Evolutionary conservation across 2,888 invertebrate species (phyloP), one percentile per base, ranked within the genome.

Genomic region (Trissoscelio sp.): DNA sequence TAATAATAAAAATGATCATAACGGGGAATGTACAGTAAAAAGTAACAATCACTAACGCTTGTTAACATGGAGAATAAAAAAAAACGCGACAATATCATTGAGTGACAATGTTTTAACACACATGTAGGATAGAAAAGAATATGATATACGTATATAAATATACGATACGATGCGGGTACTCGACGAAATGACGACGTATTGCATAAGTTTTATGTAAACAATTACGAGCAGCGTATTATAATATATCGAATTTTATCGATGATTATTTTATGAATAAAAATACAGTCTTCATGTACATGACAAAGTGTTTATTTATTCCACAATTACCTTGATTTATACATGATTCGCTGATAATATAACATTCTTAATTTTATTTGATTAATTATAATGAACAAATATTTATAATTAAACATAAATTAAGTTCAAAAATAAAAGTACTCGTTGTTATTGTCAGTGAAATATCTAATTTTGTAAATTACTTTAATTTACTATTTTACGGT

Each of bases 221-320:
- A 79, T 74, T 62, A 66, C 20, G 44, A 73, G 28, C 67, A 46
- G 24, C 39, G 42, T 67, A 73, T 79, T 60, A 55, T 60, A 60
- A 53, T 77, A 44, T 77, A 55, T 69, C 69, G 46, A 79, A 73
- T 73, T 79, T 73, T 73, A 72, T 79, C 66, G 24, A 60, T 73
- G 51, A 79, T 70, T 80, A 80, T 80, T 80, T 80, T 80, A 66
- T 75, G 69, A 77, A 81, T 77, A 73, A 77, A 81, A 80, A 70
- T 75, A 69, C 69, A 75, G 51, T 78, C 67, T 78, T 78, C 51
- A 48, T 58, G 70, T 66, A 80, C 18, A 69, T 6, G 39, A 18
- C 58, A 55, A 11, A 3, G 39, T 12, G 16, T 57, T 57, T 20
- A 37, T 57, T 57, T 57, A 34, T 37, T 57, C 37, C n/a, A n/a